These are phyloP conservation scores for Aegypius monachus DNA, from an alignment of 2,113 vertebrate species.

Conservation along the genomic window DNA sequence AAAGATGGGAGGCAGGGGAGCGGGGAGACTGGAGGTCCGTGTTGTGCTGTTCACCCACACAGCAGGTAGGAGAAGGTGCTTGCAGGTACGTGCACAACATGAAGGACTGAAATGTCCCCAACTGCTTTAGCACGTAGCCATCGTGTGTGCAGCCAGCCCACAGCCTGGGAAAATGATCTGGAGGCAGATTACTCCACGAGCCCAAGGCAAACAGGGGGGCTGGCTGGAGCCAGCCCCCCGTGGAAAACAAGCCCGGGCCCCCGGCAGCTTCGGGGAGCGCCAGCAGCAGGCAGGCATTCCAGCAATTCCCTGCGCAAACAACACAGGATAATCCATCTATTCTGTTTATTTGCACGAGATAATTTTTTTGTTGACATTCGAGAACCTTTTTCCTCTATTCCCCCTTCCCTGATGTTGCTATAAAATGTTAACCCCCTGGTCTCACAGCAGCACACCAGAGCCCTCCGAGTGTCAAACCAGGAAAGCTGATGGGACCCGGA, in stretches of 20 bases:
- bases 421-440: not conserved
- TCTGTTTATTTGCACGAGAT: conserved; percentile 43
- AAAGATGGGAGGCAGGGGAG: not conserved
- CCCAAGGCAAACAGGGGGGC: not conserved
- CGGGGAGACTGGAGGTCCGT: not conserved
- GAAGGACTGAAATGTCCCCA: not conserved
- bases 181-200: fast-evolving
- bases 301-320: conserved; percentile 34
- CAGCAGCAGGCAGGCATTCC: not conserved
- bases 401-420: not conserved
- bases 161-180: not conserved
- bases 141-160: fast-evolving
- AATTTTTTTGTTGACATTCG: conserved; percentile 20
- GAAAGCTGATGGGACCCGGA: not conserved
- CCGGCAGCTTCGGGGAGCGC: fast-evolving
- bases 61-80: not conserved
- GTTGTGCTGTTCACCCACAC: not conserved
- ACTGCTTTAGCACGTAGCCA: fast-evolving
- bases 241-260: not conserved
- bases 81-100: fast-evolving
- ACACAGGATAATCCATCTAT: not conserved
- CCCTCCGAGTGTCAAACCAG: not conserved
- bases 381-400: conserved; percentile 13
- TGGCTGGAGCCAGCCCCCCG: not conserved
- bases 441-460: not conserved